Percentiles rank a stretch among this genome's conserved stretches.
Conservation (phyloP, 2,888 invertebrate species). For the Mycogona germanica region DNA sequence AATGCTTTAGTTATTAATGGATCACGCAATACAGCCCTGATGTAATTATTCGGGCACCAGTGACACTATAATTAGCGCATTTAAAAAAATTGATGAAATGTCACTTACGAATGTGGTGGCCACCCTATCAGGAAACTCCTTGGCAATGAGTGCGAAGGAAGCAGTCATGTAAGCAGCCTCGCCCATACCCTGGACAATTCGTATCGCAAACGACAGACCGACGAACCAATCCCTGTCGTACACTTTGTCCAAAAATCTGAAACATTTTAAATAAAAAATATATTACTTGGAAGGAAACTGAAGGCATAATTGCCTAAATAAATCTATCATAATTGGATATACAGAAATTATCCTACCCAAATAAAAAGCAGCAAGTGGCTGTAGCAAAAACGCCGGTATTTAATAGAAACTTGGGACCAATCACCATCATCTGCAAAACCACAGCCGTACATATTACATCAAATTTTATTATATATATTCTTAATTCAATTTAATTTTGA, state of each 20-base stretch:
- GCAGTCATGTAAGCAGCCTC: conserved; percentile 35
- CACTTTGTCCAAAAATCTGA: conserved; percentile 12
- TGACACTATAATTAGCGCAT: too few relatives aligned
- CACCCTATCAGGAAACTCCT: conserved; percentile 28
- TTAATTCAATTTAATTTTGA: too few relatives aligned
- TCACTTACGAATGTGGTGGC: conserved; percentile 14
- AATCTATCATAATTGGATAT: neutral
- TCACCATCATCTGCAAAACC: conserved; percentile 50
- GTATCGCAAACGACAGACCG: conserved; percentile 57
- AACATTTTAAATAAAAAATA: neutral
- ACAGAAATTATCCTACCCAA: conserved; percentile 45
- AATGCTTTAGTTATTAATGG: too few relatives aligned
- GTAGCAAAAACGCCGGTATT: conserved; percentile 71
- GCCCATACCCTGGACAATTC: conserved; percentile 39
- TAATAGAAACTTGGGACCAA: conserved; percentile 68
- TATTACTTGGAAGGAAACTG: too few relatives aligned
- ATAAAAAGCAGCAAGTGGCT: conserved; percentile 67
- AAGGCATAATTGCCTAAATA: neutral
- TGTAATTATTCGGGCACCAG: too few relatives aligned
- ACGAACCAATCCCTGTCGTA: conserved; percentile 45
- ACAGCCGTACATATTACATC: too few relatives aligned
- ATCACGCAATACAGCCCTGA: too few relatives aligned
- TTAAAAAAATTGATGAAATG: too few relatives aligned
- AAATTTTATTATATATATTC: neutral
- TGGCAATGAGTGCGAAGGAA: conserved; percentile 39